Evolutionary conservation across 2,888 invertebrate species (phyloP), one percentile per base, ranked within the genome.

Genomic region (Andrena hattorfiana): DNA sequence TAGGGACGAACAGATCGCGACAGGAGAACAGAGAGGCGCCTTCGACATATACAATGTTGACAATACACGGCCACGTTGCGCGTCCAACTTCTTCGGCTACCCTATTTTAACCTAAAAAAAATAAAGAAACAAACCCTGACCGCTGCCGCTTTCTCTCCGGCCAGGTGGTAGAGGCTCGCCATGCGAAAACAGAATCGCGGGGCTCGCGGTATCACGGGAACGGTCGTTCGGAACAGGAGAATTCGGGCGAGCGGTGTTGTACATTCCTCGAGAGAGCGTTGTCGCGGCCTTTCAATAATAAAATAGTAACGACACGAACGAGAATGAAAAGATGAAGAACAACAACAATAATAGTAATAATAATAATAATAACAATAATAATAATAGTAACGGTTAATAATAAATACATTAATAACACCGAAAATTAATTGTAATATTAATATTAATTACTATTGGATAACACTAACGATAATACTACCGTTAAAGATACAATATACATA

Each of bases 251-350:
- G 49, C 63, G 59, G 54, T 62, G 49, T 23, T 83, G 73, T 59
- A 75, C 67, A 76, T 82, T 72, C 83, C 81, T 75, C 73, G 88
- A 68, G 75, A 81, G 77, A 87, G 77, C 79, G 89, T 87, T 85
- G 83, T 85, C 89, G 87, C 88, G 88, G 88, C 89, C 88, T 88
- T 88, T 87, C 89, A 85, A 71, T 87, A 84, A 83, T 77, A 72
- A 78, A 20, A 56, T 83, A 89, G 79, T 85, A 78, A 88, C 76
- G 81, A 81, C 72, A 80, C 62, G 68, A 54, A 56, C 26, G 60
- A 56, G 13, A 56, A 51, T 23, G 60, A 16, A 28, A 51, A 42
- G 10, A 77, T 67, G 71, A 83, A 85, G 56, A 67, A 79, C 60
- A 86, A 74, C 79, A 82, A 66, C 74, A 77, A 85, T 84, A 71